Base-by-base conservation (phyloP, 2,113 vertebrate genomes). In the Pachycephala philippinensis region DNA sequence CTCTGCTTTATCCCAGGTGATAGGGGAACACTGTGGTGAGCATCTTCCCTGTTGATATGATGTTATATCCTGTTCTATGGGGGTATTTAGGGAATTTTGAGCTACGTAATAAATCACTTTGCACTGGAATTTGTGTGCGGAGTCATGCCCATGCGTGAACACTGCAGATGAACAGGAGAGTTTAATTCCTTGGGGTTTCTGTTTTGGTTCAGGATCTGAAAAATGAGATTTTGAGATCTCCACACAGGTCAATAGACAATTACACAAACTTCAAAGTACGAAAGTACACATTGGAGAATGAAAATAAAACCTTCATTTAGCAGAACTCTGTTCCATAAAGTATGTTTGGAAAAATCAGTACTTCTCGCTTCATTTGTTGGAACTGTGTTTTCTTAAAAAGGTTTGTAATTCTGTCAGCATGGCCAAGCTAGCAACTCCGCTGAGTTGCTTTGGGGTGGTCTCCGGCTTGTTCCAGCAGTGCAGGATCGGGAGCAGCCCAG, bases 401-500 rank as follows among this genome's bases (percentile, higher is more conserved):
- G 22, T 18, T 20, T 60, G 9, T 66, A 40, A 4, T 82, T 59
- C 17, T 82, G 2, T 45, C n/a, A 22, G n/a, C 28, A 13, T 75
- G 39, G 39, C 45, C 39, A 39, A 26, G 20, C 39, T 60, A 30
- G n/a, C 17, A 64, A 15, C 24, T 71, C 23, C 47, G 10, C 27
- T 66, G 74, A 49, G 49, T 31, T 28, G 8, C 23, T 68, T 37
- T 76, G 37, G 11, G 11, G 14, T 19, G 2, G 16, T 52, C 21
- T 13, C 16, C 60, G 14, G 49, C 40, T 53, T 40, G 5, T 64
- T 27, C 57, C 75, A 64, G 75, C 19, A 9, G 6, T 45, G 30
- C 64, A 23, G 47, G 45, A 27, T 15, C 0, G 0, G 52, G 65
- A 71, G 26, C 42, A 53, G 47, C 23, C 42, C 15, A 7, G 8